Conservation (phyloP, 1,140 invertebrate genomes). For the Drosophila littoralis region DNA sequence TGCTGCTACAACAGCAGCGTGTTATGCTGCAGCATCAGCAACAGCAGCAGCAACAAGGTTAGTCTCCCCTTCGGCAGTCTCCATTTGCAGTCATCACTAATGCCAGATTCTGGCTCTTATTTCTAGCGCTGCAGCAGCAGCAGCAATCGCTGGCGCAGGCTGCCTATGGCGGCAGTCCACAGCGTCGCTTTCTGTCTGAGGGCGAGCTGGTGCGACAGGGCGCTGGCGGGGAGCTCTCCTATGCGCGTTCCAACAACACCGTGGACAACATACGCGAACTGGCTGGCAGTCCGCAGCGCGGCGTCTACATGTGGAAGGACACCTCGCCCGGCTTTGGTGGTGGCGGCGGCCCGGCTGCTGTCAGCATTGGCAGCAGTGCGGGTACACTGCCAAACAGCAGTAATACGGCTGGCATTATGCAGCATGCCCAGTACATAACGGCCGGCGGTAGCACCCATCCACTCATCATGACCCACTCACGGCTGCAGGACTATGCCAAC, state of each 20-base stretch:
- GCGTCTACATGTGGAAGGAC: conserved; percentile 94
- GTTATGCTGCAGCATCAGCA: conserved; percentile 71
- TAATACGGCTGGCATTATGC: conserved; percentile 50
- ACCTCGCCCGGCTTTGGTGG: conserved; percentile 86
- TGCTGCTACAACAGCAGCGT: conserved; percentile 72
- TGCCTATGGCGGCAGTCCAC: conserved; percentile 87
- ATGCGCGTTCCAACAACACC: conserved; percentile 87
- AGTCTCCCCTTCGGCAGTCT: not conserved
- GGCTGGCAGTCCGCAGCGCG: conserved; percentile 92
- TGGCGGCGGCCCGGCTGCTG: conserved; percentile 37
- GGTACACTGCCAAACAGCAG: conserved; percentile 74
- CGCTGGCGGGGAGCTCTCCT: conserved; percentile 86
- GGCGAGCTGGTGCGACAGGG: conserved; percentile 92
- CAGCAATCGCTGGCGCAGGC: conserved; percentile 63
- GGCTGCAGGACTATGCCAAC: conserved; percentile 70
- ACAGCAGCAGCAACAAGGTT: conserved; percentile 69
- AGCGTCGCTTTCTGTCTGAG: conserved; percentile 93
- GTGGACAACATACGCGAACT: conserved; percentile 90
- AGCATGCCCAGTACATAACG: conserved; percentile 76
- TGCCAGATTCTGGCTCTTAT: not conserved
- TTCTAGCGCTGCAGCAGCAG: conserved; percentile 57
- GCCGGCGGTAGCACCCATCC: conserved; percentile 68
- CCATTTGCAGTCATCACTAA: not conserved
- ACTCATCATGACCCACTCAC: conserved; percentile 78
- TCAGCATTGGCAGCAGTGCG: conserved; percentile 77